Conservation (phyloP, 1,140 invertebrate genomes). For the Archivesica marissinica region DNA sequence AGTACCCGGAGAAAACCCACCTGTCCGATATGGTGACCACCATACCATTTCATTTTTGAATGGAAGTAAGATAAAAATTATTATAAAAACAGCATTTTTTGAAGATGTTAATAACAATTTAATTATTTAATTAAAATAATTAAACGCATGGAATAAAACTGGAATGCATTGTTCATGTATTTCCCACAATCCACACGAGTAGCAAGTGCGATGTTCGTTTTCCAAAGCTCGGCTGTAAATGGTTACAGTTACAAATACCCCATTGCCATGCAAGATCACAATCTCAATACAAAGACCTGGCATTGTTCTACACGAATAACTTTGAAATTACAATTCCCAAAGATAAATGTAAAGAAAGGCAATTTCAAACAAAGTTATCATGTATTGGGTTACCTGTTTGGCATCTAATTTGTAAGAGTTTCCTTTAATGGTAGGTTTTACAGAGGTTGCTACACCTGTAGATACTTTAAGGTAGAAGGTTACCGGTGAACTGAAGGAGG, state of each 20-base stretch:
- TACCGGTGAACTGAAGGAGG: neutral
- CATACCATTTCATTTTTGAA: no score
- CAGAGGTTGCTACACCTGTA: no score
- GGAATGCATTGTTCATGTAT: no score
- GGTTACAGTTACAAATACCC: constrained; percentile 25
- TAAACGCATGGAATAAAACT: no score
- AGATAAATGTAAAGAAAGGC: constrained; percentile 30
- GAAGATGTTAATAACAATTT: no score
- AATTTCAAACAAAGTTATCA: constrained; percentile 31
- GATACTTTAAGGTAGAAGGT: neutral
- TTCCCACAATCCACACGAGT: no score
- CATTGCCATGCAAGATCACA: constrained; percentile 33
- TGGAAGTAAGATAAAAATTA: no score
- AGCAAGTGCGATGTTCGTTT: neutral
- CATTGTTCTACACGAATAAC: constrained; percentile 25
- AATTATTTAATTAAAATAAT: no score
- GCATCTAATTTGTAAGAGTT: constrained; percentile 32
- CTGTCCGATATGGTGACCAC: no score
- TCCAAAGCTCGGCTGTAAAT: neutral
- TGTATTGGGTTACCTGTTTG: neutral
- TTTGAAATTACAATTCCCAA: constrained; percentile 26
- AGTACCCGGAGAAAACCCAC: no score
- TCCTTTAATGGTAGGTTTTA: constrained; percentile 8
- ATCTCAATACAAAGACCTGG: neutral
- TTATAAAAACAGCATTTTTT: no score